A percentile compares a stretch with the other conserved stretches of the same genome.
phyloP scores from a whole-genome alignment of 1,140 invertebrate species.

The Brachionus asplanchnoidis region DNA sequence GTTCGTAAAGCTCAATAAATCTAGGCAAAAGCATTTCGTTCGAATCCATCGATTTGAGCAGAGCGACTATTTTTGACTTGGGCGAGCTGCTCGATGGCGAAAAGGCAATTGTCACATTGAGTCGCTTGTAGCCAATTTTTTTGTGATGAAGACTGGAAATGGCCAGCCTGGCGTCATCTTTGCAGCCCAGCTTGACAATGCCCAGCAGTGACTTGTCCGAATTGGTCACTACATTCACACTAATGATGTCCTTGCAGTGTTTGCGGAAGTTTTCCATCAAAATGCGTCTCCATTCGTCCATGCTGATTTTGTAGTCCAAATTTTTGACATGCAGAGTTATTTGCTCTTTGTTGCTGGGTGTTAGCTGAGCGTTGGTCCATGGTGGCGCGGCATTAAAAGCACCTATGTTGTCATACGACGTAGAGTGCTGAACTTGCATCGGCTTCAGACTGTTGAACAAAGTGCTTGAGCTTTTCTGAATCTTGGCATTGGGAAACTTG shows the following conservation, averaged over 20 bases:
- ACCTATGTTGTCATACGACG: constrained; percentile 27
- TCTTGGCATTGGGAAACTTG: not conserved
- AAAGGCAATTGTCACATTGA: constrained; percentile 62
- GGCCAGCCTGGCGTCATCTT: constrained; percentile 71
- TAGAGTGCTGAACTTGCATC: not conserved
- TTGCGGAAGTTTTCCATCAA: constrained; percentile 66
- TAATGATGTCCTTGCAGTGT: constrained; percentile 68
- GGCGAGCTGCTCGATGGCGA: constrained; percentile 44
- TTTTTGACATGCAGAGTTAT: constrained; percentile 70
- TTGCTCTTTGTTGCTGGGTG: constrained; percentile 16
- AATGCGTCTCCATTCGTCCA: constrained; percentile 67
- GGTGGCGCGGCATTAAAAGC: not conserved
- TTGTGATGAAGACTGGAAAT: constrained; percentile 75
- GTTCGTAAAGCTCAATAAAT: constrained; percentile 77
- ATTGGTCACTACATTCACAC: constrained; percentile 65
- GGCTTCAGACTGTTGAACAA: not conserved
- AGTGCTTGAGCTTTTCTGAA: not conserved
- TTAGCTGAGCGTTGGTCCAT: not conserved
- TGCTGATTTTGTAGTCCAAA: constrained; percentile 70
- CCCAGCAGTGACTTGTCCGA: constrained; percentile 67
- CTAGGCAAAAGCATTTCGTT: constrained; percentile 71
- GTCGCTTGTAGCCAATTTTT: constrained; percentile 75
- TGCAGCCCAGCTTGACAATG: constrained; percentile 64
- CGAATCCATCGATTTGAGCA: constrained; percentile 68
- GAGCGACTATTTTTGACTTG: constrained; percentile 60